These are phyloP conservation scores for Gandaritis pyraliata DNA, from an alignment of 2,888 invertebrate species.

Conservation along the genomic window DNA sequence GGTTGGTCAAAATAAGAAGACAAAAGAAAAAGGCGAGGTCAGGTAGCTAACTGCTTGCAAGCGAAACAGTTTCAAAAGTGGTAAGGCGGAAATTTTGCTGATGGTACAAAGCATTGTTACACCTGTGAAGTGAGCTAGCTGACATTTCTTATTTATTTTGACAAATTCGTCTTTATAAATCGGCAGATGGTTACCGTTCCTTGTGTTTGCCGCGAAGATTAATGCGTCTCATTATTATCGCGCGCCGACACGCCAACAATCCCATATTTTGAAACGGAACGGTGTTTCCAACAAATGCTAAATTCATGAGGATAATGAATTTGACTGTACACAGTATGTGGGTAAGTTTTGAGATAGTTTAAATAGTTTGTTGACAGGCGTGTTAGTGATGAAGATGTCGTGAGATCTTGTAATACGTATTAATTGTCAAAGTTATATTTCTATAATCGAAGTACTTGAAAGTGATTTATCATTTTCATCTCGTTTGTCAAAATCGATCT, in stretches of 20 bases:
- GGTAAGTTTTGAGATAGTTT: conserved; percentile 10
- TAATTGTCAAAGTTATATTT: too few species aligned
- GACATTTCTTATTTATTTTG: conserved; percentile 34
- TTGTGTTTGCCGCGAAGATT: conserved; percentile 69
- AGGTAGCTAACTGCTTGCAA: too few species aligned
- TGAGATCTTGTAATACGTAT: not conserved
- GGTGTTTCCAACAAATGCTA: conserved; percentile 26
- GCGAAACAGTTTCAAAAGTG: too few species aligned
- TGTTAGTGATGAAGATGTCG: not conserved
- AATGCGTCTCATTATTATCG: conserved; percentile 54
- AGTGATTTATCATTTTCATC: too few species aligned
- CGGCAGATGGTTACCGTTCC: conserved; percentile 58
- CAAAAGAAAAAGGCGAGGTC: too few species aligned
- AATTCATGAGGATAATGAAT: conserved; percentile 28
- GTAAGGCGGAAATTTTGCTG: too few species aligned
- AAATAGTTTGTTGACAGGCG: not conserved
- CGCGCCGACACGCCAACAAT: conserved; percentile 40
- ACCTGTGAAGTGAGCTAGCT: conserved; percentile 17
- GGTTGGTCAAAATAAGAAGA: too few species aligned
- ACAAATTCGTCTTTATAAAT: conserved; percentile 44
- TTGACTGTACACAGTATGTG: conserved; percentile 4
- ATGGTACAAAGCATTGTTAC: not conserved
- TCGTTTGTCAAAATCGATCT: too few species aligned
- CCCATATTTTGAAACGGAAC: conserved; percentile 32
- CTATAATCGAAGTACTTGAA: too few species aligned